phyloP scores from a whole-genome alignment of 92 coral and sea anemone genomes.

The Chrysogorgia sp. region DNA sequence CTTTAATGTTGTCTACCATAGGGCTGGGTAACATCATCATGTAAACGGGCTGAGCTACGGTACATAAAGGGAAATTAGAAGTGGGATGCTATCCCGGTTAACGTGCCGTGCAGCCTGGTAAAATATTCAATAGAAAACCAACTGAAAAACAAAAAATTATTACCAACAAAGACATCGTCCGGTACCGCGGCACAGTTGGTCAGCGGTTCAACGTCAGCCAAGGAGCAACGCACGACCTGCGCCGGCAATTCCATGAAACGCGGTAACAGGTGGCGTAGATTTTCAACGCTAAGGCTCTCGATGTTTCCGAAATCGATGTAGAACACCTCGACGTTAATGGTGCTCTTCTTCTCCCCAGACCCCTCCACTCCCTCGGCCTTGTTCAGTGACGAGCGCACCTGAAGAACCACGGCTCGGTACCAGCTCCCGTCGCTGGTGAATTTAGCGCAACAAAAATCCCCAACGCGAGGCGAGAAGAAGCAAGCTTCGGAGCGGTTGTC shows the following conservation, averaged over 20 bases:
- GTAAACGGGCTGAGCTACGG: too few relatives aligned
- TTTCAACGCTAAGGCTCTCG: conserved; percentile 69
- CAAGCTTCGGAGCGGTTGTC: neutral
- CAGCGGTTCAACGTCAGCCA: conserved; percentile 79
- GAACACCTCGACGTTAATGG: conserved; percentile 68
- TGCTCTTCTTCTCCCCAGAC: conserved; percentile 17
- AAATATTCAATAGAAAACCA: neutral
- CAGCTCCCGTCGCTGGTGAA: conserved; percentile 82
- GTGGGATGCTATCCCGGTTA: neutral
- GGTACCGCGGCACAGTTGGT: neutral
- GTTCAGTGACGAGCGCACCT: conserved; percentile 38
- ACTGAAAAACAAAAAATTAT: neutral
- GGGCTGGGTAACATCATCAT: too few relatives aligned
- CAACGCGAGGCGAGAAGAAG: conserved; percentile 60
- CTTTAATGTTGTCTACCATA: too few relatives aligned
- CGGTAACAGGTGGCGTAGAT: conserved; percentile 71
- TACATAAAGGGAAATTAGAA: too few relatives aligned
- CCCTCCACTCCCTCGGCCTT: conserved; percentile 19
- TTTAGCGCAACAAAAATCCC: conserved; percentile 84
- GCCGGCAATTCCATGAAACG: conserved; percentile 85
- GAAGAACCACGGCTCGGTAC: conserved; percentile 79
- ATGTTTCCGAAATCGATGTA: conserved; percentile 87
- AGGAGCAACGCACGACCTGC: conserved; percentile 81
- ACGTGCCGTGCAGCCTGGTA: too few relatives aligned
- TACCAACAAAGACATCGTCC: conserved; percentile 10